A percentile compares a stretch with the other conserved stretches of the same genome.
These are phyloP conservation scores for Lepus oiostolus DNA, from an alignment of 2,797 vertebrate genomes.

Conservation along the genomic window DNA sequence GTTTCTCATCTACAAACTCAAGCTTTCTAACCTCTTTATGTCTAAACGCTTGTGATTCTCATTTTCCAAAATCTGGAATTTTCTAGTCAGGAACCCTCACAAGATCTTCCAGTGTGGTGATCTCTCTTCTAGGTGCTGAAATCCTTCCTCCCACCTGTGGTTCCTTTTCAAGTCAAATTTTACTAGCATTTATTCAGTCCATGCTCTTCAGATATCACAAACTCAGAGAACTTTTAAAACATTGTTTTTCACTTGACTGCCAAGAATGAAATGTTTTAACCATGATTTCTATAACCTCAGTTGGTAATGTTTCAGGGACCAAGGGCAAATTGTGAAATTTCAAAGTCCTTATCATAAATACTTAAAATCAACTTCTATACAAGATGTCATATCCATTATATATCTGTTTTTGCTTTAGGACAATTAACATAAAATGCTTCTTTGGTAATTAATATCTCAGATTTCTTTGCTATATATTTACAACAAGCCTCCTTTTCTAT, in stretches of 20 bases:
- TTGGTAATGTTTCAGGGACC: not conserved
- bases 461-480: not conserved
- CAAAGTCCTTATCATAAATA: conserved; percentile 15
- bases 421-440: not conserved
- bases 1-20: not conserved
- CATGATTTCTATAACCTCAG: not conserved
- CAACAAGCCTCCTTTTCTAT: conserved; percentile 1
- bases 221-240: not conserved
- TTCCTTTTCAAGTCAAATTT: conserved; percentile 27
- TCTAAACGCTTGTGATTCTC: not conserved
- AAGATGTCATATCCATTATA: not conserved
- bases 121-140: conserved; percentile 13
- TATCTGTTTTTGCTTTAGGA: not conserved
- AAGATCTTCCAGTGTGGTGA: not conserved
- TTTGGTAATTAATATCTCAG: not conserved
- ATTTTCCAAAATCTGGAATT: not conserved
- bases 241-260: not conserved
- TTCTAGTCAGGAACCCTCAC: not conserved
- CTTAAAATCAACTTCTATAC: not conserved
- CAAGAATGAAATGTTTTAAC: not conserved
- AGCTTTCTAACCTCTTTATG: not conserved
- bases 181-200: conserved; percentile 29
- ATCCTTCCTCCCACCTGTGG: not conserved
- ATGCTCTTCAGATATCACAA: not conserved
- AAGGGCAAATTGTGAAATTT: conserved; percentile 18